Evolutionary conservation across 2,797 vertebrate genomes (phyloP).

Genomic region (Acanthis flammea): DNA sequence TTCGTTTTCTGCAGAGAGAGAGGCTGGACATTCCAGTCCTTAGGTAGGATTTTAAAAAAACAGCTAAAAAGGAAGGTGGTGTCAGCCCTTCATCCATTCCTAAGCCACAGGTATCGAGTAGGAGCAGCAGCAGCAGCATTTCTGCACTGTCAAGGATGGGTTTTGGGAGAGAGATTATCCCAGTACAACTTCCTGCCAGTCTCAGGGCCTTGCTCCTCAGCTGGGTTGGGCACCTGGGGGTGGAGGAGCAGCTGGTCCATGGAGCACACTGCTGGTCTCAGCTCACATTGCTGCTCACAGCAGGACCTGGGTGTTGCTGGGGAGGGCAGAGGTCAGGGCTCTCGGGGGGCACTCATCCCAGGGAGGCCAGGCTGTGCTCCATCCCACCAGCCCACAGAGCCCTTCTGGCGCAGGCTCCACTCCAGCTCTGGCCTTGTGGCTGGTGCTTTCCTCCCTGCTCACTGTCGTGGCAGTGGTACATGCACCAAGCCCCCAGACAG

Average conservation of each 20-base stretch:
- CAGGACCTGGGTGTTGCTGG: accelerated
- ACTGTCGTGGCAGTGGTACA: accelerated
- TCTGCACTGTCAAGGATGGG: background rate
- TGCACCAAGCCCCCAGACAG: background rate
- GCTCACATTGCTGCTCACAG: accelerated
- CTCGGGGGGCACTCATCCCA: accelerated
- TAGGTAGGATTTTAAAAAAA: background rate
- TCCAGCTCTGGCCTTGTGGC: accelerated
- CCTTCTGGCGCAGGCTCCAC: accelerated
- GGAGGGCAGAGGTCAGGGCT: accelerated
- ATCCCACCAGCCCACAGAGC: accelerated
- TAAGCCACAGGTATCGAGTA: background rate
- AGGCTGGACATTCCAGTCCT: background rate
- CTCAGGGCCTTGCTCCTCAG: accelerated
- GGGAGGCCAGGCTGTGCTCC: accelerated
- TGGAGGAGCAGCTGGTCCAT: accelerated
- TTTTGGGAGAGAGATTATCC: background rate
- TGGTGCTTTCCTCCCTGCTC: background rate
- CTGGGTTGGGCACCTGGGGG: accelerated
- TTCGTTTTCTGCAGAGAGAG: background rate
- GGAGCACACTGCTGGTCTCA: background rate
- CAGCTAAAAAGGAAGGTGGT: background rate
- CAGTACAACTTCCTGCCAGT: accelerated
- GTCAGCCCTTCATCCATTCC: background rate
- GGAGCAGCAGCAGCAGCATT: background rate